Evolutionary conservation across 2,888 invertebrate genomes (phyloP).

Genomic region (Drosophila picticornis): DNA sequence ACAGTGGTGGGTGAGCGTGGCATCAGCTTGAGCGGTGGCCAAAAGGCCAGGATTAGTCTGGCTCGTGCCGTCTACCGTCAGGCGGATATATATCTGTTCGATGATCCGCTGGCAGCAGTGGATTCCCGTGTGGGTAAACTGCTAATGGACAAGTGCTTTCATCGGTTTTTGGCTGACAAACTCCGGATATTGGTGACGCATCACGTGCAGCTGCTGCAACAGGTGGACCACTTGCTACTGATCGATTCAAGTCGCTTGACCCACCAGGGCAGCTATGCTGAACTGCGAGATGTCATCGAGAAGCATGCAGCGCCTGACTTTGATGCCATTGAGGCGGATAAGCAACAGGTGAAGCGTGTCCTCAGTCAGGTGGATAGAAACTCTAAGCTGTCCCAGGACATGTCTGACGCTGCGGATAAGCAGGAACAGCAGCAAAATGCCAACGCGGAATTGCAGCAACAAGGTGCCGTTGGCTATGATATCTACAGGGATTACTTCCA

Average conservation of each 20-base stretch:
- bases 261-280: constrained; percentile 81
- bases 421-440: constrained; percentile 36
- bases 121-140: constrained; percentile 91
- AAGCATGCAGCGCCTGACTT: constrained; percentile 80
- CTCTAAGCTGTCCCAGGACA: constrained; percentile 58
- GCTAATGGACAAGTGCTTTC: constrained; percentile 88
- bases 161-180: constrained; percentile 86
- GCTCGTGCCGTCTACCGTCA: constrained; percentile 91
- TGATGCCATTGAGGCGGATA: constrained; percentile 71
- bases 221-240: constrained; percentile 86
- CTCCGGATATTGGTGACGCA: constrained; percentile 90
- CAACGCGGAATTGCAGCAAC: constrained; percentile 86
- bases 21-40: constrained; percentile 90
- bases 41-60: constrained; percentile 91
- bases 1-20: constrained; percentile 89
- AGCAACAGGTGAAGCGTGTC: constrained; percentile 67
- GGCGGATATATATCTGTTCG: constrained; percentile 91
- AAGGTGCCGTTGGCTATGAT: constrained; percentile 88
- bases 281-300: constrained; percentile 85
- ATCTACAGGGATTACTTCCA: constrained; percentile 87
- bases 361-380: constrained; percentile 77
- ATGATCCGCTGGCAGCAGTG: constrained; percentile 92
- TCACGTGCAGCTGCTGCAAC: constrained; percentile 88
- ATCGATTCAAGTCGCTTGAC: constrained; percentile 85
- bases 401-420: neutral